Percentiles rank a stretch among this genome's conserved stretches.
Evolutionary conservation across 2,888 invertebrate species (phyloP).

Genomic region (Dichetophora obliterata): DNA sequence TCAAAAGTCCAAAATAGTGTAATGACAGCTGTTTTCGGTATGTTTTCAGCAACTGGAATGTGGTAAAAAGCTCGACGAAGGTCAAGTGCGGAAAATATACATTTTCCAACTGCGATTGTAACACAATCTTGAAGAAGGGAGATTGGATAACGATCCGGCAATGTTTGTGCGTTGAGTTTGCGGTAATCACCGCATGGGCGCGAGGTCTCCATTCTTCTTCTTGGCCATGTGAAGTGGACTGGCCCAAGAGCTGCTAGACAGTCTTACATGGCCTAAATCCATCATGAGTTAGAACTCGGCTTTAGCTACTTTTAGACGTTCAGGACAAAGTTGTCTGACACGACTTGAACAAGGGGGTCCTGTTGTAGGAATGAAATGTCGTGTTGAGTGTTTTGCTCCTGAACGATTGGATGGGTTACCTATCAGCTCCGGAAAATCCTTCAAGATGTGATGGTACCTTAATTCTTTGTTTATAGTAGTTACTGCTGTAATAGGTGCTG

Average conservation of each 20-base stretch:
- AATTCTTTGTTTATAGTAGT: too few relatives aligned
- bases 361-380: too few relatives aligned
- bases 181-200: conserved; percentile 23
- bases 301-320: too few relatives aligned
- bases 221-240: conserved; percentile 18
- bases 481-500: too few relatives aligned
- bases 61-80: too few relatives aligned
- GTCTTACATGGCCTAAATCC: background rate
- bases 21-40: conserved; percentile 32
- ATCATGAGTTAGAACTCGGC: background rate
- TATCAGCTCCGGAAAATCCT: background rate
- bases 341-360: too few relatives aligned
- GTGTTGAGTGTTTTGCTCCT: too few relatives aligned
- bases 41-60: conserved; percentile 39
- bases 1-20: conserved; percentile 29
- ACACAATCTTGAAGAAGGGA: too few relatives aligned
- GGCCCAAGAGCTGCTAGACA: background rate
- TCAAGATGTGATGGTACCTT: background rate
- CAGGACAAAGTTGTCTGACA: too few relatives aligned
- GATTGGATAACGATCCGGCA: conserved; percentile 28
- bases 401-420: background rate
- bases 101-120: too few relatives aligned
- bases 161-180: background rate
- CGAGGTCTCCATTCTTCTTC: conserved; percentile 6
- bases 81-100: too few relatives aligned